phyloP scores from a whole-genome alignment of 2,888 invertebrate genomes.

The Eupeodes luniger region DNA sequence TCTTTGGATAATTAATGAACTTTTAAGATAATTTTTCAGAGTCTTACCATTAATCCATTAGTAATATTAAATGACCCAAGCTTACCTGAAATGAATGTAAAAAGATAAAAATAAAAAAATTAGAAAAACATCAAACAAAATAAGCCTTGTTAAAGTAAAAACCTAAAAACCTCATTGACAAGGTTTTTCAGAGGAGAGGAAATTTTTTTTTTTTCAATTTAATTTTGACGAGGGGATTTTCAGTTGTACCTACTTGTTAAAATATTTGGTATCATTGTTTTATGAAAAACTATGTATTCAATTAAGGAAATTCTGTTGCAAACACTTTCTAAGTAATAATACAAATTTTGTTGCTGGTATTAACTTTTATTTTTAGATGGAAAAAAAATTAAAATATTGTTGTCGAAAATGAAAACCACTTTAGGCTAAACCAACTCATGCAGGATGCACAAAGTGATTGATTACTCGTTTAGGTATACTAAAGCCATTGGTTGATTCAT shows the following conservation, averaged over 20 bases:
- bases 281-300: too few species aligned
- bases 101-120: neutral
- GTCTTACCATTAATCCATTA: conserved; percentile 35
- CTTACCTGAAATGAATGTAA: conserved; percentile 37
- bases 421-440: neutral
- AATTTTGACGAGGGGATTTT: neutral
- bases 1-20: conserved; percentile 14
- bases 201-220: neutral
- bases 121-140: neutral
- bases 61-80: conserved; percentile 31
- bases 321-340: too few species aligned
- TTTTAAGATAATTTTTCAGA: conserved; percentile 30
- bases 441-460: neutral
- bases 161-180: neutral
- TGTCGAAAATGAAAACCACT: neutral
- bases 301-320: too few species aligned
- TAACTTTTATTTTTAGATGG: too few species aligned
- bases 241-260: too few species aligned
- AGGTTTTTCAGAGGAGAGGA: neutral
- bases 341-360: too few species aligned
- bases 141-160: neutral
- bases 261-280: too few species aligned
- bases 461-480: neutral
- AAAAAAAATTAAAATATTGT: neutral
- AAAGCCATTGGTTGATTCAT: neutral